Conservation (phyloP, 2,113 vertebrate species). For the Climacteris rufus region DNA sequence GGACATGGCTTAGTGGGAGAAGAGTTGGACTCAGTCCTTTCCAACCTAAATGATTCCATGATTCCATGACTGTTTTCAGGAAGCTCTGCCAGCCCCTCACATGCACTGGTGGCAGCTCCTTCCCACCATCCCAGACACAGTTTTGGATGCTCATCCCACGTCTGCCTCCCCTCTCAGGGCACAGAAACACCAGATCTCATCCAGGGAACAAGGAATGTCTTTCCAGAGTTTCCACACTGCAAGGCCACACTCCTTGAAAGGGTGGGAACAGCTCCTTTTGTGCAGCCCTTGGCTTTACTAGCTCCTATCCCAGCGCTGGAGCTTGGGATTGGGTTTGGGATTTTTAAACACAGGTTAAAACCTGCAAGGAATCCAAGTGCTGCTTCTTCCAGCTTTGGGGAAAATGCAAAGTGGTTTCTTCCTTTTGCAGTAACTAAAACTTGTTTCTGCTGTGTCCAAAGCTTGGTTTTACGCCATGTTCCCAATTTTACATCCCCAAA, state of each 20-base stretch:
- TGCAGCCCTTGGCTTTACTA: background rate
- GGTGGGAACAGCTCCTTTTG: background rate
- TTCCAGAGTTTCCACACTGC: background rate
- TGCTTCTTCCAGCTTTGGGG: background rate
- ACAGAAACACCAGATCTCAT: background rate
- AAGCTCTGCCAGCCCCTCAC: background rate
- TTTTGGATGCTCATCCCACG: fast-evolving
- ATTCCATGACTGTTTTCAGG: background rate
- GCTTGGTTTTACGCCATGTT: fast-evolving
- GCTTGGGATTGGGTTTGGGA: background rate
- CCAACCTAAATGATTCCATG: background rate
- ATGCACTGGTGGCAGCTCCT: background rate
- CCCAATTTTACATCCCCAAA: background rate
- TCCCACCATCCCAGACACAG: background rate
- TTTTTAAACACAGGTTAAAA: background rate
- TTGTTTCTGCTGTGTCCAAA: background rate
- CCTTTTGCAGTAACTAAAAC: background rate
- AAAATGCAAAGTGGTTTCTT: background rate
- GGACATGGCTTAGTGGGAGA: background rate
- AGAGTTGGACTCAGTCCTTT: fast-evolving
- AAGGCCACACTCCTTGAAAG: background rate
- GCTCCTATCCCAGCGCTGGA: background rate
- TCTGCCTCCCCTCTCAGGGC: background rate
- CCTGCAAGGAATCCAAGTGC: background rate
- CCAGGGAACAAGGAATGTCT: fast-evolving